These are phyloP conservation scores for Eristalis arbustorum DNA, from an alignment of 2,888 invertebrate species.

Conservation along the genomic window DNA sequence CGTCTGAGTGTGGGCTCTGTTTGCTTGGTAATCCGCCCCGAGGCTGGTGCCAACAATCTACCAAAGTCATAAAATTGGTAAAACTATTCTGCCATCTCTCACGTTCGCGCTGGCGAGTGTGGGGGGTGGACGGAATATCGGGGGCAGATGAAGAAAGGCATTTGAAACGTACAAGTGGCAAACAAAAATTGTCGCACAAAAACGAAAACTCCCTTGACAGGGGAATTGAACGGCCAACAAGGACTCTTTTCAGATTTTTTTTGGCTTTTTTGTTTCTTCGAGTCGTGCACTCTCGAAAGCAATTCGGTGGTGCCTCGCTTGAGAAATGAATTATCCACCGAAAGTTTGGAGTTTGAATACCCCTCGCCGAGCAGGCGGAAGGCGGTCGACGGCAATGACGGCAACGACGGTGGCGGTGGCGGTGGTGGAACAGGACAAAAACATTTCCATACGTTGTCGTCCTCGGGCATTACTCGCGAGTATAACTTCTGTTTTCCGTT, in stretches of 20 bases:
- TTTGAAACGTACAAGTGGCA: conserved; percentile 10
- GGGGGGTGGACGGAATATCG: neutral
- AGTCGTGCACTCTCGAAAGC: conserved; percentile 24
- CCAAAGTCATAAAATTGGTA: conserved; percentile 58
- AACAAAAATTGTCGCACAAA: conserved; percentile 7
- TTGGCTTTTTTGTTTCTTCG: neutral
- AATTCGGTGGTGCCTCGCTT: conserved; percentile 35
- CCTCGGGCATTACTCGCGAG: conserved; percentile 69
- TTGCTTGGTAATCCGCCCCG: conserved; percentile 18
- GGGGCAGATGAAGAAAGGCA: conserved; percentile 3
- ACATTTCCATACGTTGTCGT: conserved; percentile 66
- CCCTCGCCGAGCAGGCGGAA: conserved; percentile 1
- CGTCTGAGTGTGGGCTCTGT: neutral
- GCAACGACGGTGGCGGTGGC: too few species aligned
- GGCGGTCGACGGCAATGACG: neutral
- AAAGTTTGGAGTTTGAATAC: conserved; percentile 61
- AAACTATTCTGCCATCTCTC: conserved; percentile 34
- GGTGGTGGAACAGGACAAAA: conserved; percentile 13
- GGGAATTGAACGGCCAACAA: conserved; percentile 34
- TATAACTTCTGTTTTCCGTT: conserved; percentile 67
- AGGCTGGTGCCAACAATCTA: conserved; percentile 46
- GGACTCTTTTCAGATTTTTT: neutral
- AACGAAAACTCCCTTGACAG: conserved; percentile 49
- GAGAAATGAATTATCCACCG: conserved; percentile 62
- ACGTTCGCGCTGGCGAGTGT: neutral